Percentiles rank a stretch among this genome's conserved stretches.
These are phyloP conservation scores for Hirtodrosophila cameraria DNA, from an alignment of 2,888 invertebrate genomes.

Conservation along the genomic window DNA sequence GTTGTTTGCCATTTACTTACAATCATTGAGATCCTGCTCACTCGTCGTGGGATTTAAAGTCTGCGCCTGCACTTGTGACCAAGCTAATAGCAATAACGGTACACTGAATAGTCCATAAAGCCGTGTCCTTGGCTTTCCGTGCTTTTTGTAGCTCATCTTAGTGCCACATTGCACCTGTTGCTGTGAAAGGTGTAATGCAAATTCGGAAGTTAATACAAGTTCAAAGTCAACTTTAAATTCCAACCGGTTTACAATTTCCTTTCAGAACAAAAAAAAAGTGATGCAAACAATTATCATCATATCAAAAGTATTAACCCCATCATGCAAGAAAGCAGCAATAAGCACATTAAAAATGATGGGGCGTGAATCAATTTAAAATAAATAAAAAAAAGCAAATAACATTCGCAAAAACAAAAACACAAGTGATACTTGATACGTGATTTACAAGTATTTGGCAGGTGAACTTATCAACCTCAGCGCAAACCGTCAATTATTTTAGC, in stretches of 20 bases:
- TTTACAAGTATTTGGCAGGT: constrained; percentile 32
- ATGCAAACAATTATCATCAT: constrained; percentile 21
- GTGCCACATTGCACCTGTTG: constrained; percentile 57
- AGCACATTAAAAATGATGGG: constrained; percentile 48
- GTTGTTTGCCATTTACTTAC: constrained; percentile 29
- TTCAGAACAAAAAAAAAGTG: constrained; percentile 7
- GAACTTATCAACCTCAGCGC: constrained; percentile 20
- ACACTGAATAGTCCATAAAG: constrained; percentile 41
- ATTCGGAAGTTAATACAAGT: constrained; percentile 47
- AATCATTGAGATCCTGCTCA: constrained; percentile 41
- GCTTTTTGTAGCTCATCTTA: constrained; percentile 56
- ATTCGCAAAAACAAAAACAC: background rate
- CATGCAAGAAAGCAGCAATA: constrained; percentile 48
- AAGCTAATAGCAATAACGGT: constrained; percentile 31
- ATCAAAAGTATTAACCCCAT: constrained; percentile 52
- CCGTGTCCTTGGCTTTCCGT: constrained; percentile 50
- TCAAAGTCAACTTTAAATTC: constrained; percentile 37
- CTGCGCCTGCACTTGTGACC: constrained; percentile 30
- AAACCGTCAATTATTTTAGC: constrained; percentile 21
- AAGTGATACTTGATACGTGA: constrained; percentile 21
- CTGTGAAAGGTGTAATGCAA: constrained; percentile 22
- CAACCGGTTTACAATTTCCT: constrained; percentile 36
- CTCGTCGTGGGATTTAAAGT: background rate
- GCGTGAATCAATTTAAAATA: constrained; percentile 43
- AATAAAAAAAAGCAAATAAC: background rate